Percentiles rank a stretch among this genome's conserved stretches.
phyloP scores from a whole-genome alignment of 2,113 vertebrate species.

The Tursiops truncatus region DNA sequence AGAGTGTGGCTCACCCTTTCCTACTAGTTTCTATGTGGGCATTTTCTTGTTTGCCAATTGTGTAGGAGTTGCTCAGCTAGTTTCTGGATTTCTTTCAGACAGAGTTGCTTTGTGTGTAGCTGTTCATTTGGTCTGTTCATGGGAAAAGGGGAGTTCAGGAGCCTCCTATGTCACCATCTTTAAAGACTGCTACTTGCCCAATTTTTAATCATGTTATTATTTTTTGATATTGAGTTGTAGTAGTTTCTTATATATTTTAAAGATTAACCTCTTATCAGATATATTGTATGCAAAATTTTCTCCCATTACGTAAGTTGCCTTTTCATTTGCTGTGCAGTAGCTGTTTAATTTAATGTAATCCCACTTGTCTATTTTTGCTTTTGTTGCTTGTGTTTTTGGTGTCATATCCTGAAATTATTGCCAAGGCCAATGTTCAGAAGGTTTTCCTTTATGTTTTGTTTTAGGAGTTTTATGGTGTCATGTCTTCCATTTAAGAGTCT shows the following conservation, averaged over 20 bases:
- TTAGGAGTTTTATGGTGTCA: neutral
- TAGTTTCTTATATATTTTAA: neutral
- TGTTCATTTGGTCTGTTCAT: neutral
- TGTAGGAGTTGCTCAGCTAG: neutral
- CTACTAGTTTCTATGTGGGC: neutral
- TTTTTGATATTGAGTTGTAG: neutral
- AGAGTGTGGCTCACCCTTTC: neutral
- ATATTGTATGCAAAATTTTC: neutral
- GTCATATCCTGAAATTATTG: neutral
- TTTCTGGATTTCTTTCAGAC: neutral
- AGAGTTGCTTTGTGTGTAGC: neutral
- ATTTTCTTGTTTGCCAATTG: neutral
- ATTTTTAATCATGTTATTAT: neutral
- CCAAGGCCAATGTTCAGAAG: neutral
- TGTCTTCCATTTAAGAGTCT: neutral
- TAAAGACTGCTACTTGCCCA: neutral
- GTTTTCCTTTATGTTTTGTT: neutral
- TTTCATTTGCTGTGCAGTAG: neutral
- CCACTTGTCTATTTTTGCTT: neutral
- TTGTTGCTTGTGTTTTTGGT: neutral
- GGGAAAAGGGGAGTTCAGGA: neutral
- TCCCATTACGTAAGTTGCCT: neutral
- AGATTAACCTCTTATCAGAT: neutral
- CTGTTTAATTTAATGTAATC: neutral
- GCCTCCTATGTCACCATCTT: neutral